Conservation (phyloP, 2,797 vertebrate species). For the Cynodonichthys magdalenae region DNA sequence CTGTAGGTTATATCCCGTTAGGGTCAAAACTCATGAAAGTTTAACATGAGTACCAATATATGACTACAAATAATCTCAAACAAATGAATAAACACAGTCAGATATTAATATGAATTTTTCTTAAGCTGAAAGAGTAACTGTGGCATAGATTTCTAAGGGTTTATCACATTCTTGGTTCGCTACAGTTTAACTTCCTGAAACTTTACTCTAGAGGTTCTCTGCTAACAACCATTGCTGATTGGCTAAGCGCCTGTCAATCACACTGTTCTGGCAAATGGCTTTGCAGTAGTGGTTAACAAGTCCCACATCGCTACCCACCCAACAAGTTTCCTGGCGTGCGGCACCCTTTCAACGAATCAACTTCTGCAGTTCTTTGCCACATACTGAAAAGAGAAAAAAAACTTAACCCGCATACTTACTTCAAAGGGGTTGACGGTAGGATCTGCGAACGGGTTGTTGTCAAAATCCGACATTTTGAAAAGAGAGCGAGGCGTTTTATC, state of each 20-base stretch:
- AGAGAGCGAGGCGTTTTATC: slow-evolving; percentile 17
- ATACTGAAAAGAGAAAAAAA: neutral
- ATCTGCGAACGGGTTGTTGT: slow-evolving; percentile 89
- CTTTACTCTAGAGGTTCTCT: neutral
- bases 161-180: slow-evolving; percentile 31
- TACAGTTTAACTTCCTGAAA: slow-evolving; percentile 68
- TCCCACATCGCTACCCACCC: slow-evolving; percentile 49
- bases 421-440: slow-evolving; percentile 89
- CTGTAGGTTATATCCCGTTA: slow-evolving; percentile 1
- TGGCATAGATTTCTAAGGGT: slow-evolving; percentile 5
- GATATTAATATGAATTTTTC: neutral
- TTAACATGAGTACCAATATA: too few species aligned
- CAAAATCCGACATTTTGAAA: slow-evolving; percentile 86
- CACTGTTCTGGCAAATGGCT: slow-evolving; percentile 14
- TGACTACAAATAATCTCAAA: too few species aligned
- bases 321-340: slow-evolving; percentile 61
- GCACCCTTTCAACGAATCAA: slow-evolving; percentile 28
- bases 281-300: neutral
- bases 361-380: neutral
- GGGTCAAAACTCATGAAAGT: neutral
- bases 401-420: slow-evolving; percentile 72
- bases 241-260: slow-evolving; percentile 45
- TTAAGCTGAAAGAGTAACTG: accelerated
- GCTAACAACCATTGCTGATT: slow-evolving; percentile 23
- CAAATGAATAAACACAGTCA: too few species aligned